A percentile compares a stretch with the other conserved stretches of the same genome.
phyloP scores from a whole-genome alignment of 2,888 invertebrate species.

The Thysanoteuthis rhombus region DNA sequence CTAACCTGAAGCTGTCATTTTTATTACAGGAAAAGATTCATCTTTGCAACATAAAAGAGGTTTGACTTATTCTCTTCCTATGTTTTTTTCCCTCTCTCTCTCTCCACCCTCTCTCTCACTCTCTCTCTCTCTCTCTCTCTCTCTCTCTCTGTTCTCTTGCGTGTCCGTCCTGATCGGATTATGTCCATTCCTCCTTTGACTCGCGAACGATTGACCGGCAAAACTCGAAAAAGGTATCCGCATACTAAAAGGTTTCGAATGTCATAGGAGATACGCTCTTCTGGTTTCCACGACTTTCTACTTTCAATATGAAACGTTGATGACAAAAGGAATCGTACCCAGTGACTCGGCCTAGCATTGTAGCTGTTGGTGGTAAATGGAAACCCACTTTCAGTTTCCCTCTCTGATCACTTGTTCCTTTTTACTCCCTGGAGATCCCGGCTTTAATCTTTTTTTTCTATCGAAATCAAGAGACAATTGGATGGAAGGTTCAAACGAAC shows the following conservation, averaged over 20 bases:
- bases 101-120: neutral
- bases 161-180: neutral
- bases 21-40: neutral
- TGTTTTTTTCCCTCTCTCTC: neutral
- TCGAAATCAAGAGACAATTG: no score
- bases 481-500: no score
- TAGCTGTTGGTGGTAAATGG: neutral
- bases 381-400: neutral
- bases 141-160: neutral
- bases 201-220: neutral
- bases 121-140: neutral
- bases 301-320: neutral
- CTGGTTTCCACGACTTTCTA: neutral
- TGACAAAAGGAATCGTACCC: neutral
- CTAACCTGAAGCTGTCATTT: neutral
- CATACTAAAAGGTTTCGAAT: neutral
- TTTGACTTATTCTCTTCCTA: neutral
- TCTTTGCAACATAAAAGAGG: neutral
- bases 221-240: neutral
- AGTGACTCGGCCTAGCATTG: neutral
- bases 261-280: neutral
- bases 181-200: neutral
- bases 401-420: no score
- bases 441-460: no score
- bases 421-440: no score